Base-by-base conservation (phyloP, 2,797 vertebrate genomes). In the Phalloptychus januarius region DNA sequence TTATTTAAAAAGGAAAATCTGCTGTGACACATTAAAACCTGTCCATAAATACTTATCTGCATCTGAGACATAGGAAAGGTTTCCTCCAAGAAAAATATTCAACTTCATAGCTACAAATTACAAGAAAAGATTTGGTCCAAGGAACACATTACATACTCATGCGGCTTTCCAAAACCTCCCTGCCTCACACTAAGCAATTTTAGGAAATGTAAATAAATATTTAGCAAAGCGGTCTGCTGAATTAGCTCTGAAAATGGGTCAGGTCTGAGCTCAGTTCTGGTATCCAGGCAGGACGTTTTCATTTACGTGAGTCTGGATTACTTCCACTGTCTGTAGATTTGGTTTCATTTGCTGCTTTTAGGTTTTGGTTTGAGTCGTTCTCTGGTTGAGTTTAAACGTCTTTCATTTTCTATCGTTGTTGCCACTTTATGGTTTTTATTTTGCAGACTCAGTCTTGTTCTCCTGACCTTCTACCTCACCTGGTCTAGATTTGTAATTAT, bases 141-240 rank as follows among this genome's bases (percentile, higher is more conserved):
- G 72, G 83, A 85, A 65, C 11, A 65, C 61, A 85, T 88, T 80
- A 79, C 46, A 0, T 58, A 33, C 18, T 80, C 76, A 54, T 83
- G 75, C 78, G 86, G 83, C 58, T 78, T 63, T 76, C 86, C 79
- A 74, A 86, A 82, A 85, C 81, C 73, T 81, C 75, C n/a, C 76
- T 89, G 58, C 82, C 81, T 73, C 86, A 78, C 65, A n/a, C 69
- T 33, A 61, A 65, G 61, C 58, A 84, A 84, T 86, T 85, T 81
- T 5, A 54, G 88, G 86, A 85, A 89, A 90, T 79, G 85, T 83
- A 88, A 89, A 91, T 86, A 83, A 45, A 84, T 83, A 67, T 83
- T 61, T 58, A 15, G 52, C 52, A n/a, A 56, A 28, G 52, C n/a
- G 11, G 52, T 28, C 52, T 56, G 52, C 52, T 56, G 52, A 56